Conservation (phyloP, 2,888 invertebrate genomes). For the Noctua janthina region DNA sequence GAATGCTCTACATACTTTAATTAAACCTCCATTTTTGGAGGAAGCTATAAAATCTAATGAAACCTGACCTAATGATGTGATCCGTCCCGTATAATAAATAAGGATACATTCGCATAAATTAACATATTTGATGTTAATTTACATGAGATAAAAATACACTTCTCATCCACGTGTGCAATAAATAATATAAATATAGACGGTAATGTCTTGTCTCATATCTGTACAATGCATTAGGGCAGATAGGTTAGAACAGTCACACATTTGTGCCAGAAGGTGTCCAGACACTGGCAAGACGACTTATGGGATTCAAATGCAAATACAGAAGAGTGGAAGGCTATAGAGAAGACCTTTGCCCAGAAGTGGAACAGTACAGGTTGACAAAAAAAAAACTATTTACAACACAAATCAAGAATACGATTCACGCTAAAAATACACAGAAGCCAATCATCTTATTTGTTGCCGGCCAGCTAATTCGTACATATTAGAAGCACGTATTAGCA, state of each 20-base stretch:
- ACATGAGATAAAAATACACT: background rate
- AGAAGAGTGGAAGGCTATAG: background rate
- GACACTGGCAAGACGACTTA: background rate
- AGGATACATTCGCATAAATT: background rate
- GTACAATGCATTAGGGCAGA: background rate
- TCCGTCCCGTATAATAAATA: background rate
- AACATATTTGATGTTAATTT: background rate
- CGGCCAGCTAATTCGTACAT: conserved; percentile 2
- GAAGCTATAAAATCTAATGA: background rate
- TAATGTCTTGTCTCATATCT: background rate
- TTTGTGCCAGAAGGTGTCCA: background rate
- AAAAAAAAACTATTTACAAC: background rate
- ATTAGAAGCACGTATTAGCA: conserved; percentile 3
- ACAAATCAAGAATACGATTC: background rate
- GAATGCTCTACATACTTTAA: background rate
- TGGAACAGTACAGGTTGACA: background rate
- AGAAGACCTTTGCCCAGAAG: background rate
- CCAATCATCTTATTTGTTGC: conserved; percentile 4
- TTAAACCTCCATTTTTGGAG: background rate
- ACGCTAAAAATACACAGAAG: conserved; percentile 24
- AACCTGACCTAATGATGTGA: background rate
- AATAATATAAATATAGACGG: background rate
- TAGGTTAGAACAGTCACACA: background rate
- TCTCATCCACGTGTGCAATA: background rate
- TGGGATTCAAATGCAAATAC: background rate